A percentile compares a stretch with the other conserved stretches of the same genome.
Conservation (phyloP, 2,888 invertebrate species). For the Spilarctia lutea region DNA sequence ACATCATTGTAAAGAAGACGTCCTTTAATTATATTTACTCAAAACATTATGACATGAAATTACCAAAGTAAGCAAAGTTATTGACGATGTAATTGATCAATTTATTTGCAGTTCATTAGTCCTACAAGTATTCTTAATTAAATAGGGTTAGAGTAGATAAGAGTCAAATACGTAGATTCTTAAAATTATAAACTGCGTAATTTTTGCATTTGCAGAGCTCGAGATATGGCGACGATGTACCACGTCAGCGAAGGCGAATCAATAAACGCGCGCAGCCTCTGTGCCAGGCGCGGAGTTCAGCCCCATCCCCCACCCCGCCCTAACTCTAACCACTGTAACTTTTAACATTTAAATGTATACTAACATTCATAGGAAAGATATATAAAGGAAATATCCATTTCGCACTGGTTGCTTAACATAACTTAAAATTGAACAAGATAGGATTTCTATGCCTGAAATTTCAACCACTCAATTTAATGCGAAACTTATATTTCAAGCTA, state of each 20-base stretch:
- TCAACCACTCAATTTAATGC: too few relatives aligned
- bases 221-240: constrained; percentile 61
- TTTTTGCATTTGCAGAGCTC: constrained; percentile 52
- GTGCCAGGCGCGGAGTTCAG: constrained; percentile 23
- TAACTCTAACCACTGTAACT: constrained; percentile 59
- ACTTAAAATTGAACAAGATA: neutral
- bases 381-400: neutral
- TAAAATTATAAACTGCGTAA: constrained; percentile 38
- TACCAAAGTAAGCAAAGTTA: neutral
- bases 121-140: neutral
- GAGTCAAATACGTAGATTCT: constrained; percentile 4
- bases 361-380: neutral
- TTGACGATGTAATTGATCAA: neutral
- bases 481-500: neutral
- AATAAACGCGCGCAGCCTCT: constrained; percentile 81
- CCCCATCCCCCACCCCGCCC: constrained; percentile 41
- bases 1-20: too few relatives aligned
- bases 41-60: neutral
- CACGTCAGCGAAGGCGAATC: constrained; percentile 69
- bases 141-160: neutral
- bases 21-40: too few relatives aligned
- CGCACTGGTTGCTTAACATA: neutral
- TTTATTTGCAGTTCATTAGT: constrained; percentile 1
- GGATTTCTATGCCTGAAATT: too few relatives aligned
- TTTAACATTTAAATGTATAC: constrained; percentile 45